Evolutionary conservation across 2,113 vertebrate species (phyloP), one percentile per base, ranked within the genome.

Genomic region (Puma concolor): DNA sequence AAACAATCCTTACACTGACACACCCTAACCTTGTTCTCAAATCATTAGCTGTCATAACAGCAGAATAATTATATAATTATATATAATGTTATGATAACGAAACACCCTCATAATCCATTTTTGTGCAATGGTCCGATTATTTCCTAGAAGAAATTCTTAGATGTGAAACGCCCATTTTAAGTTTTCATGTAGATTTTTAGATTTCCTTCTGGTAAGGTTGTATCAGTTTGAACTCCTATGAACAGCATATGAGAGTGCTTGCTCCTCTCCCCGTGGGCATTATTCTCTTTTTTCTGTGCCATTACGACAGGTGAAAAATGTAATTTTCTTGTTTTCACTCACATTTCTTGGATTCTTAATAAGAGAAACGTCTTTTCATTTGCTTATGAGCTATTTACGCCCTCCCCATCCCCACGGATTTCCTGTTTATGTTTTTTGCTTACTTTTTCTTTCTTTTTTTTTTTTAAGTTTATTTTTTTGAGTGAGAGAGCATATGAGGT

Each of bases 321-420:
- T 84, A 29, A 77, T 86, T 67, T 76, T 54, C 19, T 83, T 64
- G 79, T 94, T 87, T 81, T 77, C 66, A 86, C 91, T 86, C n/a
- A 48, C 72, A 44, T 94, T 74, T 83, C 69, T 95, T 52, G 91
- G 80, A 67, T 72, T 86, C 74, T 93, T 83, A 92, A 83, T 72
- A 89, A 94, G 72, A 72, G 44, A 72, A 85, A 15, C 41, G 44
- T 82, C 77, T 84, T 95, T 94, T 84, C 69, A 36, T 92, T 88
- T 71, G 33, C 60, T 69, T 92, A 5, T 80, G 87, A 44, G 72
- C 72, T 67, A 0, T 77, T 72, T 81, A 7, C n/a, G 2, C 5
- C 17, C 23, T n/a, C 41, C 23, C 15, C 25, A 36, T 10, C 25
- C 31, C 16, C 19, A 0, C 52, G 41, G 66, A 66, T 57, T 82